A percentile compares a stretch with the other conserved stretches of the same genome.
Evolutionary conservation across 1,140 invertebrate species (phyloP).

Genomic region (Choristoneura fumiferana): DNA sequence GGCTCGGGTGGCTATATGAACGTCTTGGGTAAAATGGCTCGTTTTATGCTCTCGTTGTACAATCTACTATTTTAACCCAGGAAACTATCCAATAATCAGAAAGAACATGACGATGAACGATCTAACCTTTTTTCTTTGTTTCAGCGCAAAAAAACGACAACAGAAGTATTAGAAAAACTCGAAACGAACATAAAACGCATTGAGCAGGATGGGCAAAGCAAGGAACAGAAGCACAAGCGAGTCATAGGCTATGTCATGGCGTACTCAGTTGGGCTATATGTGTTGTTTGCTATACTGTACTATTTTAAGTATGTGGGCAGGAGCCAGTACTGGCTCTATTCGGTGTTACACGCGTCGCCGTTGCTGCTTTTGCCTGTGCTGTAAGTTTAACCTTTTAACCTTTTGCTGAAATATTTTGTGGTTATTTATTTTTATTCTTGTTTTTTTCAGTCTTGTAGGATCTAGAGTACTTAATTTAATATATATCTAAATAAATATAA

Average conservation of each 20-base stretch:
- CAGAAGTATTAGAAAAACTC: constrained; percentile 86
- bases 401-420: constrained; percentile 30
- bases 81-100: no score
- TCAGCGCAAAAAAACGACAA: constrained; percentile 90
- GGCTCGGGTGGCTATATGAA: no score
- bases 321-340: constrained; percentile 79
- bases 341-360: constrained; percentile 85
- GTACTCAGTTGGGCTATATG: constrained; percentile 89
- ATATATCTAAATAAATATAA: no score
- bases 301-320: constrained; percentile 85
- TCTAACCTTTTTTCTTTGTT: constrained; percentile 66
- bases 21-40: no score
- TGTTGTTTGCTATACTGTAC: constrained; percentile 83
- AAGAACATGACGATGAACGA: no score
- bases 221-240: constrained; percentile 88
- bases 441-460: constrained; percentile 21
- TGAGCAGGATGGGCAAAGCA: constrained; percentile 87
- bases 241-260: constrained; percentile 89
- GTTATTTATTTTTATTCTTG: constrained; percentile 21
- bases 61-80: no score
- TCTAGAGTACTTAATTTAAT: no score
- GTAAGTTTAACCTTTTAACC: constrained; percentile 80
- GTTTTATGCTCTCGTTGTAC: no score
- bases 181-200: constrained; percentile 90
- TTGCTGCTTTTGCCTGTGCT: constrained; percentile 87